Base-by-base conservation (phyloP, 2,888 invertebrate species). In the Nomada hirtipes region DNA sequence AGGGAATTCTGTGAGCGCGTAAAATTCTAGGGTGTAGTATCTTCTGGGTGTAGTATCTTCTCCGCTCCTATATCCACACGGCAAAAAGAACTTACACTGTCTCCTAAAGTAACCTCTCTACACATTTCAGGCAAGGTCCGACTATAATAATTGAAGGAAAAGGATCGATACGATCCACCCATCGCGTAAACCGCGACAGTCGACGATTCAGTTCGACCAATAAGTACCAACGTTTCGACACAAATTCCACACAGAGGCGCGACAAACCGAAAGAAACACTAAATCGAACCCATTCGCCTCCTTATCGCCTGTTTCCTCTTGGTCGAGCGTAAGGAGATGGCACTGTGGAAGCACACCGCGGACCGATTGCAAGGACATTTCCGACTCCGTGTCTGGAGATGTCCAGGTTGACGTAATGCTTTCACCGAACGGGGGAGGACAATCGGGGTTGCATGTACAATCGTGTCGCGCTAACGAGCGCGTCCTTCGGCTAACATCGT, bases 401-500 rank as follows among this genome's bases (percentile, higher is more conserved):
- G 57, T 81, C 57, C 75, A 57, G 23, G 44, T 52, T 72, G 74
- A 73, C 80, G 65, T 67, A 76, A 74, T 44, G 81, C 67, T 67
- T 75, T 68, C 50, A 20, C 53, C 47, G 65, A 70, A 55, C 65
- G 13, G 50, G 15, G 20, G 3, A 50, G 36, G 61, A 84, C 47
- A 47, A 77, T 77, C 65, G 47, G 15, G 20, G 68, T 47, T 47
- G 53, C 71, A 59, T 84, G 29, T 73, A 50, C 52, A 85, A 78
- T 82, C 59, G 47, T 59, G 71, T 69, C 60, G 55, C 64, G 69
- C 73, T 79, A 86, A 85, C 68, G 73, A 79, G 68, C 74, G 68
- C 61, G 44, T 68, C 74, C 83, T 84, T 69, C 59, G 73, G 65
- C 70, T 76, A 78, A 78, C 76, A 65, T 70, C 64, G 74, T 86